Percentiles rank a stretch among this genome's conserved stretches.
phyloP scores from a whole-genome alignment of 2,888 invertebrate species.

The Amblyjoppa proteus region DNA sequence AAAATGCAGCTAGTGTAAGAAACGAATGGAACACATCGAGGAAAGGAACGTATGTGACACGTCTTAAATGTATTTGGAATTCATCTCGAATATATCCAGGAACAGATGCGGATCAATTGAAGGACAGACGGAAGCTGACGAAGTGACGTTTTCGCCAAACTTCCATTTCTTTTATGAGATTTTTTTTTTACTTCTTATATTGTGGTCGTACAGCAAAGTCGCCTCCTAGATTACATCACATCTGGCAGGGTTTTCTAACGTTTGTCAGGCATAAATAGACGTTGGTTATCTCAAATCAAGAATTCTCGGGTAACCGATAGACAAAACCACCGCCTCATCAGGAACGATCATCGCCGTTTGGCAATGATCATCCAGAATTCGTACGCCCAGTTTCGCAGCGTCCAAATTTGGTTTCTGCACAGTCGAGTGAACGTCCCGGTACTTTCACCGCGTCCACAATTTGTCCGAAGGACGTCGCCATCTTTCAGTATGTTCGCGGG shows the following conservation, averaged over 20 bases:
- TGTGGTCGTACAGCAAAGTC: constrained; percentile 70
- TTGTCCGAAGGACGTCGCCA: neutral
- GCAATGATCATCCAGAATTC: constrained; percentile 72
- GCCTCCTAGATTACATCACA: constrained; percentile 77
- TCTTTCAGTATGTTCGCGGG: neutral
- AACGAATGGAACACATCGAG: too few relatives aligned
- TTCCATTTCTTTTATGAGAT: too few relatives aligned
- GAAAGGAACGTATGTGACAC: too few relatives aligned
- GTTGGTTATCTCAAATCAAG: constrained; percentile 76
- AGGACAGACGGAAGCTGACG: too few relatives aligned
- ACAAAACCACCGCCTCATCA: constrained; percentile 66
- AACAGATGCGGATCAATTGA: too few relatives aligned
- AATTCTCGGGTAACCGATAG: constrained; percentile 72
- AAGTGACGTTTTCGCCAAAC: too few relatives aligned
- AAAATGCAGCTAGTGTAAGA: too few relatives aligned
- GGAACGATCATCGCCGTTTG: constrained; percentile 67
- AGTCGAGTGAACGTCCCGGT: neutral
- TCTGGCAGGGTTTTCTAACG: constrained; percentile 65
- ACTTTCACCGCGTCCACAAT: neutral
- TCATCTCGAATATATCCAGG: too few relatives aligned
- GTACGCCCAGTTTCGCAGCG: neutral
- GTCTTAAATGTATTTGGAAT: too few relatives aligned
- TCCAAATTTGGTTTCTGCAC: neutral
- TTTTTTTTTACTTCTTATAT: too few relatives aligned
- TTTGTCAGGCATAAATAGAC: constrained; percentile 79